Percentiles rank a stretch among this genome's conserved stretches.
Evolutionary conservation across 2,113 vertebrate genomes (phyloP).

Genomic region (Saccopteryx leptura): DNA sequence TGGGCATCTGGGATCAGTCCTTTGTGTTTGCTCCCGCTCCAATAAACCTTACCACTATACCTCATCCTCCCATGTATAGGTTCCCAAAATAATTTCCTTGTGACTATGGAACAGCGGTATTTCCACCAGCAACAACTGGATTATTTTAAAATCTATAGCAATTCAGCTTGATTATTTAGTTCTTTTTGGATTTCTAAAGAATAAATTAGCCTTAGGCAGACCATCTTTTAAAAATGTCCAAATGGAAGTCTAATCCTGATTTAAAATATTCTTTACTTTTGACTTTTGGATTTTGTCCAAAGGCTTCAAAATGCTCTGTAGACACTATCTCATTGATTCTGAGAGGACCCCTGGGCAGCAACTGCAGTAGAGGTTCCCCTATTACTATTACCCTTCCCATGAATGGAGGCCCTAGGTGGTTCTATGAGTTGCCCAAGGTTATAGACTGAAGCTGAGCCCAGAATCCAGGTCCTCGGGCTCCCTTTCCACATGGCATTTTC

Average conservation of each 20-base stretch:
- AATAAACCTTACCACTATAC: too few relatives aligned
- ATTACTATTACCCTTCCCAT: background rate
- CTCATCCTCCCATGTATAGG: too few relatives aligned
- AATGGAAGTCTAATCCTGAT: constrained; percentile 43
- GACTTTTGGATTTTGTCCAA: constrained; percentile 28
- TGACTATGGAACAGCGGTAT: too few relatives aligned
- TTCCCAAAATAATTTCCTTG: too few relatives aligned
- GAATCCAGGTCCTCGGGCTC: background rate
- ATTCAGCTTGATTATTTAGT: background rate
- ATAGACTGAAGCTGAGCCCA: constrained; percentile 1
- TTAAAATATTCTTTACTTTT: constrained; percentile 67
- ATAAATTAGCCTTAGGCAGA: background rate
- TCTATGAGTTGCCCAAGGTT: constrained; percentile 22
- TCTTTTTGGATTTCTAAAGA: constrained; percentile 41
- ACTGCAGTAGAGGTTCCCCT: background rate
- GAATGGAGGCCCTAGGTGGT: background rate
- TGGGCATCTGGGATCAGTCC: too few relatives aligned
- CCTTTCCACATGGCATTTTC: constrained; percentile 25
- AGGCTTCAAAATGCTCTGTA: background rate
- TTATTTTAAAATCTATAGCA: constrained; percentile 36
- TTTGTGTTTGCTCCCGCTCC: too few relatives aligned
- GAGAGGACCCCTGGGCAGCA: background rate
- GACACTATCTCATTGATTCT: constrained; percentile 46
- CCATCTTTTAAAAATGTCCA: background rate
- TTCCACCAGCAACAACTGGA: too few relatives aligned